Base-by-base conservation (phyloP, 2,797 vertebrate species). In the Gymnoscopelus braueri region DNA sequence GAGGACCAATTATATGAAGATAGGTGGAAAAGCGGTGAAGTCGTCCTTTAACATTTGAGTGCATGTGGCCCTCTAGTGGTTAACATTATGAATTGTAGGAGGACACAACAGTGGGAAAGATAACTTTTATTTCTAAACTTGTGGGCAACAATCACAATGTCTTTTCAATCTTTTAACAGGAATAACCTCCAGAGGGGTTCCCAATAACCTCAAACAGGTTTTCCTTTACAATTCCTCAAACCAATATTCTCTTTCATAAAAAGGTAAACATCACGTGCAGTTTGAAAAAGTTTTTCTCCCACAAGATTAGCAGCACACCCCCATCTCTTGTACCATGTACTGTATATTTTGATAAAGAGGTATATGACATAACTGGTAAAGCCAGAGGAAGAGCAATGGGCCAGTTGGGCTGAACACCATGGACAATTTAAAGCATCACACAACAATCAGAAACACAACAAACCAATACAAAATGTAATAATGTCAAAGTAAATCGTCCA, bases 401-500 rank as follows among this genome's bases (percentile, higher is more conserved):
- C 15, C 53, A 57, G 15, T 29, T 48, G 60, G 62, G 10, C 12
- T 10, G 10, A 14, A 23, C 8, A 8, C 3, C 60, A n/a, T 32
- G 65, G 26, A 19, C 49, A 10, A 70, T 81, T 63, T 72, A 48
- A 67, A 83, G 71, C 81, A 72, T 35, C 60, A 51, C 53, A 77
- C 14, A 51, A 3, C 6, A 53, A 58, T 11, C 29, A 60, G 11
- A 71, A 63, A 54, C 13, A 68, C 23, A 4, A 8, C 9, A 24
- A 3, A 57, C 44, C 47, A 69, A 78, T 48, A 65, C 68, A 39
- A 83, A 61, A 73, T 58, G 58, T 10, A 67, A 54, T 72, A 49
- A 67, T 51, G 1, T 13, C 10, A 24, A 64, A 53, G 39, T 6
- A 62, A 64, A 35, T 49, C 2, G 11, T 49, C 9, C 4, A 58